Evolutionary conservation across 2,113 vertebrate genomes (phyloP).

Genomic region (Corythornis cristatus): DNA sequence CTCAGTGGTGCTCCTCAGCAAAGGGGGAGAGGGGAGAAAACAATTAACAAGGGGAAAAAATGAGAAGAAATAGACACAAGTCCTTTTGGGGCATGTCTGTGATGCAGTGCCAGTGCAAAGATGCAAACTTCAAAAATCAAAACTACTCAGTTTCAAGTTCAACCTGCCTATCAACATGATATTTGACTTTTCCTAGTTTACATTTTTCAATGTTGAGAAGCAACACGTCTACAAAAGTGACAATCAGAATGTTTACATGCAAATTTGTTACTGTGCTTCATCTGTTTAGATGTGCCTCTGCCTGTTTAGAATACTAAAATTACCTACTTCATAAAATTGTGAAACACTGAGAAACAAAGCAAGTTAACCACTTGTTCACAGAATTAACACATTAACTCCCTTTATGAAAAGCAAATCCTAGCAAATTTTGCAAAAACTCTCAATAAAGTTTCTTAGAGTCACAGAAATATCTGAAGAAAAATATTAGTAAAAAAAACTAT

Average conservation of each 20-base stretch:
- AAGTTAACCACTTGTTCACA: neutral
- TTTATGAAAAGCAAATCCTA: neutral
- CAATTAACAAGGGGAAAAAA: too few species aligned
- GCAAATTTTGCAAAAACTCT: neutral
- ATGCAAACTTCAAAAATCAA: neutral
- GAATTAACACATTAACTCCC: neutral
- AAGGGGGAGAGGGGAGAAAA: too few species aligned
- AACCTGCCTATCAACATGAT: neutral
- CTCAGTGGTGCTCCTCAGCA: neutral
- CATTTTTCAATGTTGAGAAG: neutral
- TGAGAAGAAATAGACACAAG: neutral
- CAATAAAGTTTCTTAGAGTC: neutral
- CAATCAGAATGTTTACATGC: neutral
- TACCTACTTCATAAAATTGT: neutral
- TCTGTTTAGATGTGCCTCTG: neutral
- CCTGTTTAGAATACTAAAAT: neutral
- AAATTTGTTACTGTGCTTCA: neutral
- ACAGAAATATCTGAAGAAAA: neutral
- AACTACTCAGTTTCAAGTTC: neutral
- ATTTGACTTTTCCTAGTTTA: neutral
- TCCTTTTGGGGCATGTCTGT: neutral
- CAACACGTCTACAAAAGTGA: neutral
- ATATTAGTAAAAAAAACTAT: rapidly evolving
- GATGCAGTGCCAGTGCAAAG: neutral
- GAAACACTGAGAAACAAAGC: neutral